Evolutionary conservation across 2,797 vertebrate genomes (phyloP), one percentile per base, ranked within the genome.

Genomic region (Telmatherina bonti): DNA sequence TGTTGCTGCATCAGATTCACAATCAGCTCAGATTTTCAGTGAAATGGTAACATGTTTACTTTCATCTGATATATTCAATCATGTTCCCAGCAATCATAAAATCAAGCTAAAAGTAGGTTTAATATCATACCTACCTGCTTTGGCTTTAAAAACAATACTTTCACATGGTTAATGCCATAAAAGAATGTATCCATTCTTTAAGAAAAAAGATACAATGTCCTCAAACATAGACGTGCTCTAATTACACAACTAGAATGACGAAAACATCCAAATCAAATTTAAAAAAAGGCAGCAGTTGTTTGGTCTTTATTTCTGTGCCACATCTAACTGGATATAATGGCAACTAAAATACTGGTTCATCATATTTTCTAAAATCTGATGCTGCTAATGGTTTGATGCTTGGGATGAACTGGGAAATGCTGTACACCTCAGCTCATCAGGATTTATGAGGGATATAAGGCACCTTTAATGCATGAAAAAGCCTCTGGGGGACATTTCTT

Each of bases 371-470:
- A 4, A 55, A 24, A 56, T 49, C 38, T 30, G 43, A 2, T 4
- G 30, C 54, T 56, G 9, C 45, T 12, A 38, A 38, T 2, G 38
- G 15, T 13, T 38, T 47, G 22, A 27, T 24, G 1, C 49, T 53
- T 52, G 65, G 61, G 24, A 47, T 57, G 67, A 29, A 2, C 68
- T 59, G 72, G 29, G 58, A 64, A 67, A 74, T 70, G 68, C 76
- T 85, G 86, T 73, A 84, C 73, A 70, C 70, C 73, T 73, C 76
- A 77, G 70, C 60, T 80, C 27, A 57, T 90, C 74, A 78, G 70
- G 45, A 35, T 91, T 91, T 91, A 90, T 84, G 82, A 81, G 65
- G 70, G 51, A 70, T 74, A 84, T 91, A 79, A 87, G n/a, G 30
- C 74, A 74, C 54, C 76, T 65, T 55, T 85, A 90, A 85, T 72